phyloP scores from a whole-genome alignment of 2,888 invertebrate species.

The Erebia epiphron region DNA sequence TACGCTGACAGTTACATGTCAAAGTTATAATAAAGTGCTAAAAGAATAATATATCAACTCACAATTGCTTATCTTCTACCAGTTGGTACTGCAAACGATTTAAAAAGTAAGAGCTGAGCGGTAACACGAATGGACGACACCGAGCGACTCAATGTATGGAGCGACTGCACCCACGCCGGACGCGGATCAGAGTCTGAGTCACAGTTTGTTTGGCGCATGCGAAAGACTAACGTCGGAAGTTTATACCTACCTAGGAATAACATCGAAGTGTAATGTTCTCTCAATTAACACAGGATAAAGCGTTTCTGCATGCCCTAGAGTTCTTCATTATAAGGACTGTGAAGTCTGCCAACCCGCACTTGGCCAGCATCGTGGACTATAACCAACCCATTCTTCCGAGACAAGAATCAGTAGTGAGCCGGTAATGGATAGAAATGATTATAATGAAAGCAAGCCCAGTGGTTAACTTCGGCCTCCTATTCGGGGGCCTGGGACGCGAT shows the following conservation, averaged over 20 bases:
- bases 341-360: no score
- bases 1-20: background rate
- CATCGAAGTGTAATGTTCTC: slow-evolving; percentile 12
- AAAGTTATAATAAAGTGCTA: background rate
- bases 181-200: slow-evolving; percentile 50
- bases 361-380: background rate
- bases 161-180: slow-evolving; percentile 13
- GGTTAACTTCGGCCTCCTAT: no score
- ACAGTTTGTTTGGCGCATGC: slow-evolving; percentile 51
- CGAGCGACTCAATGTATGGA: slow-evolving; percentile 34
- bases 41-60: slow-evolving; percentile 29
- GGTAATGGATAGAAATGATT: no score
- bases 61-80: slow-evolving; percentile 30
- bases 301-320: no score
- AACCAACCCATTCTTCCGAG: no score
- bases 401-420: no score
- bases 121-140: slow-evolving; percentile 44
- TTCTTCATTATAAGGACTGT: no score
- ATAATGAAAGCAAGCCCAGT: no score
- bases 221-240: slow-evolving; percentile 38
- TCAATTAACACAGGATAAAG: background rate
- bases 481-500: no score
- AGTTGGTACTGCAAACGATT: slow-evolving; percentile 19
- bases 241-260: slow-evolving; percentile 6
- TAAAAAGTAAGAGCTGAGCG: slow-evolving; percentile 46